Conservation (phyloP, 2,888 invertebrate genomes). For the Acanthosepion esculentum region DNA sequence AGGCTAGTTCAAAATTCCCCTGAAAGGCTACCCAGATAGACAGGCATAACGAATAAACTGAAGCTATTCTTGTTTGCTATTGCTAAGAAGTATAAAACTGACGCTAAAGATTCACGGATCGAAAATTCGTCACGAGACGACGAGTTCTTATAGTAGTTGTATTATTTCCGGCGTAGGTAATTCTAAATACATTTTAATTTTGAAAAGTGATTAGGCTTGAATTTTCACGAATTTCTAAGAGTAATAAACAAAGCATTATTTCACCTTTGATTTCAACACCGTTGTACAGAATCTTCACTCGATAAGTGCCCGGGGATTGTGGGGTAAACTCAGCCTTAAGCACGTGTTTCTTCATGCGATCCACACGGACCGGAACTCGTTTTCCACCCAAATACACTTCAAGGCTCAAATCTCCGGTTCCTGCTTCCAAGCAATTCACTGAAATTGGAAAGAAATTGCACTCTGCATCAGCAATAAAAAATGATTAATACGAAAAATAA, state of each 20-base stretch:
- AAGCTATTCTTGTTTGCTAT: too few relatives aligned
- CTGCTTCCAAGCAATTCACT: conserved; percentile 92
- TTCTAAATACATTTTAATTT: too few relatives aligned
- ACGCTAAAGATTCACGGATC: too few relatives aligned
- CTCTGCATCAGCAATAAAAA: background rate
- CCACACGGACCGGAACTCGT: conserved; percentile 84
- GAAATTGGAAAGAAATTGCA: conserved; percentile 48
- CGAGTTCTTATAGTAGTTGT: too few relatives aligned
- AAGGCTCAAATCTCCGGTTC: conserved; percentile 91
- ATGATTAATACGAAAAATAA: background rate
- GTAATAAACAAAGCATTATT: conserved; percentile 34
- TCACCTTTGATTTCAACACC: conserved; percentile 67
- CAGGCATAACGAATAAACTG: too few relatives aligned
- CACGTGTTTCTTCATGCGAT: conserved; percentile 57
- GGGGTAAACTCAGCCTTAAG: conserved; percentile 85
- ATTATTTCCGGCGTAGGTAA: too few relatives aligned
- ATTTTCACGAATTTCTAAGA: background rate
- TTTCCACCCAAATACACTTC: conserved; percentile 87
- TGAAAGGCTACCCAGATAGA: too few relatives aligned
- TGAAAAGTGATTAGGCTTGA: too few relatives aligned
- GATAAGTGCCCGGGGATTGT: conserved; percentile 85
- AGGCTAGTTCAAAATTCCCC: too few relatives aligned
- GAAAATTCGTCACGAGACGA: too few relatives aligned
- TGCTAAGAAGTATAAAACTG: too few relatives aligned
- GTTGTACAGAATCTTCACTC: conserved; percentile 76